Base-by-base conservation (phyloP, 2,113 vertebrate species). In the Macaca mulatta region DNA sequence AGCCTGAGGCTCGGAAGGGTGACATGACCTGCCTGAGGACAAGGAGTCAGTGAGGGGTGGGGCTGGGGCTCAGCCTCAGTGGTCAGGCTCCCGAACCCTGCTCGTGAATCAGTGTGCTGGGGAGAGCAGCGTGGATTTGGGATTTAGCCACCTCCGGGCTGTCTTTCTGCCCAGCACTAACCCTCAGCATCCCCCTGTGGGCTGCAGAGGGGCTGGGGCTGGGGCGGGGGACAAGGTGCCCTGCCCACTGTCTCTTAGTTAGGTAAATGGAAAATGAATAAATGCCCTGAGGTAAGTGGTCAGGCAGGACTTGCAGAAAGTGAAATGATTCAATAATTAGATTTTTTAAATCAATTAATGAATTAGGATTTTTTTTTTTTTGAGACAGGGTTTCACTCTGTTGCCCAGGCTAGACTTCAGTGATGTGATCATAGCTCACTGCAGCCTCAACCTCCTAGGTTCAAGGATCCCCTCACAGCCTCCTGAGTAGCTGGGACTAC, bases 301-400 rank as follows among this genome's bases (percentile, higher is more conserved):
- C 50, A 96, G 38, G 38, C 5, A 59, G 82, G 93, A 89, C 50
- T 87, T 80, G 84, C 67, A 45, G 85, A 96, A 97, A 95, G 82
- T 45, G 89, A 97, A 97, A 89, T 50, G 92, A 85, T 92, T 97
- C 86, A 97, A 97, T 97, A 97, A 98, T 97, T 98, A 95, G 98
- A 86, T 64, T 64, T 64, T 32, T 14, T 0, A 20, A 55, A 55
- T 7, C 6, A 30, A 32, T 64, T 12, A 14, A 64, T 32, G 61
- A 64, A 64, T 64, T 6, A 32, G 27, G 61, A 64, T 30, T 30
- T 14, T 64, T 50, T 50, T 48, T 50, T 50, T 55, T 64, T 25
- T 64, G 61, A 64, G 5, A 64, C 12, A 64, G 2, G 12, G 61
- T 64, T 27, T 64, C 27, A 64, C 61, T 59, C 57, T 64, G 61